Evolutionary conservation across 2,113 vertebrate genomes (phyloP).

Genomic region (Dromas ardeola): DNA sequence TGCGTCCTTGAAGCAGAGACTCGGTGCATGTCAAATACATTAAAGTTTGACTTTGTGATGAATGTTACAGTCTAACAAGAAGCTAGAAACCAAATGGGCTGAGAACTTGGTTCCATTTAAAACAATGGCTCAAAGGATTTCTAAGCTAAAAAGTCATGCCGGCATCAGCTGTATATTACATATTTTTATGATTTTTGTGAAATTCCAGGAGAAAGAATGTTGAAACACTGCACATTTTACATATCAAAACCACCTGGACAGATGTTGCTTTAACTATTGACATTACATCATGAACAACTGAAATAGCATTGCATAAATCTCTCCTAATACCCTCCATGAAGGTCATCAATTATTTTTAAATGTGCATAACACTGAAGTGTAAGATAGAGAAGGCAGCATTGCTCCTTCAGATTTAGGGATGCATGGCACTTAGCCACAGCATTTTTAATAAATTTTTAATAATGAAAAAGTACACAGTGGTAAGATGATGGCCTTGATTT

Average conservation of each 20-base stretch:
- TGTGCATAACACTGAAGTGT: not conserved
- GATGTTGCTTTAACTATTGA: conserved; percentile 17
- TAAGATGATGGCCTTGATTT: not conserved
- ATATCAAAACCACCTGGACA: conserved; percentile 59
- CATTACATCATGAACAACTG: conserved; percentile 44
- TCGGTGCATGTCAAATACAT: not conserved
- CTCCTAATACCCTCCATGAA: conserved; percentile 27
- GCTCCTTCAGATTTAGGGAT: not conserved
- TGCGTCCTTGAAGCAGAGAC: not conserved
- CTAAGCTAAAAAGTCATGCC: not conserved
- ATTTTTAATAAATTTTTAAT: not conserved
- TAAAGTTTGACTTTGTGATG: not conserved
- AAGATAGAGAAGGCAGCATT: not conserved
- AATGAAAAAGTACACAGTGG: not conserved
- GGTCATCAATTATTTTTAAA: conserved; percentile 14
- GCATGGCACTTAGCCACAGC: not conserved
- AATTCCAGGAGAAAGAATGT: conserved; percentile 27
- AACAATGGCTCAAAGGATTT: not conserved
- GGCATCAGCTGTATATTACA: not conserved
- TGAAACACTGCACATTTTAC: conserved; percentile 35
- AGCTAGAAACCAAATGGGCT: conserved; percentile 9
- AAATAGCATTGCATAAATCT: conserved; percentile 52
- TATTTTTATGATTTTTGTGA: conserved; percentile 4
- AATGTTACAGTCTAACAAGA: not conserved
- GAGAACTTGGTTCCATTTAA: not conserved